Evolutionary conservation across 2,888 invertebrate species (phyloP).

Genomic region (Spodoptera littoralis): DNA sequence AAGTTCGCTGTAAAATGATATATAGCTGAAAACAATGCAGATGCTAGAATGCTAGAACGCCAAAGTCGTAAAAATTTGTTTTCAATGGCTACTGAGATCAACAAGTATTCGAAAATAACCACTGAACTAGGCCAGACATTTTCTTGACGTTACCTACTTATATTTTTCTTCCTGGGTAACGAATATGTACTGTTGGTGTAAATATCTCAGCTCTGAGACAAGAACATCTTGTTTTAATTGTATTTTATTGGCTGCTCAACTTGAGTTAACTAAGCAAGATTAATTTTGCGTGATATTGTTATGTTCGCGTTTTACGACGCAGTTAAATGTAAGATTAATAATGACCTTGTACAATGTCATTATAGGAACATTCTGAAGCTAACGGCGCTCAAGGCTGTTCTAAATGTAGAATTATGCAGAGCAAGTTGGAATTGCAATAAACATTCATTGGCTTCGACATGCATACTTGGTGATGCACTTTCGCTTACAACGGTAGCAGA

Average conservation of each 20-base stretch:
- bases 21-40: constrained; percentile 36
- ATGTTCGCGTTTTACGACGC: constrained; percentile 40
- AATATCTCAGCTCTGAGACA: no score
- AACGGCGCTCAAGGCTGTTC: constrained; percentile 74
- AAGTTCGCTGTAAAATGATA: constrained; percentile 27
- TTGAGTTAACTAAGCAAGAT: constrained; percentile 27
- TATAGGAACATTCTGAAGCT: constrained; percentile 62
- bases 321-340: constrained; percentile 58
- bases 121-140: constrained; percentile 34
- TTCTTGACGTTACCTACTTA: constrained; percentile 18
- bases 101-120: constrained; percentile 46
- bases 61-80: constrained; percentile 12
- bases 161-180: constrained; percentile 11
- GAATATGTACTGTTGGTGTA: constrained; percentile 14
- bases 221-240: constrained; percentile 14
- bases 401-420: constrained; percentile 67
- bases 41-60: constrained; percentile 18
- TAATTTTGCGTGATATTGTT: constrained; percentile 38
- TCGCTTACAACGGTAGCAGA: constrained; percentile 38
- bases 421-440: constrained; percentile 54
- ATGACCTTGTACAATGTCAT: constrained; percentile 82
- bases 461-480: constrained; percentile 47
- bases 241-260: constrained; percentile 20
- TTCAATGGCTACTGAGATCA: constrained; percentile 27
- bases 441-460: constrained; percentile 52